Percentiles rank a stretch among this genome's conserved stretches.
Evolutionary conservation across 2,113 vertebrate species (phyloP).

Genomic region (Silurus glanis): DNA sequence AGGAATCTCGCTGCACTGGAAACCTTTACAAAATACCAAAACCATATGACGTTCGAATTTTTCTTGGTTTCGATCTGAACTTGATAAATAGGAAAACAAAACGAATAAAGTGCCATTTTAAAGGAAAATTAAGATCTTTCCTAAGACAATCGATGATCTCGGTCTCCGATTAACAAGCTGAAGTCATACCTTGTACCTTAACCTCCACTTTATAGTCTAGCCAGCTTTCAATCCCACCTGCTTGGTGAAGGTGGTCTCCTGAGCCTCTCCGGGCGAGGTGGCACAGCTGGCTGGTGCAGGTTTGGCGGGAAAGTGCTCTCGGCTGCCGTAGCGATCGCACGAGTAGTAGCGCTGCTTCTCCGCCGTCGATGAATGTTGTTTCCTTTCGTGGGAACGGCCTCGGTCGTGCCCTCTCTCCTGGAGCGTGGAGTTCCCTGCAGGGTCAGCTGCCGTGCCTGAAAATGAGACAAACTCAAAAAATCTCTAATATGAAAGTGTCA

Average conservation of each 20-base stretch:
- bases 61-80: not conserved
- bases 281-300: slow-evolving; percentile 82
- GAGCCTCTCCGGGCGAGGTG: slow-evolving; percentile 78
- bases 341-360: slow-evolving; percentile 97
- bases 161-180: not conserved
- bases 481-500: not conserved
- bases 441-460: slow-evolving; percentile 54
- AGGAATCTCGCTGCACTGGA: not conserved
- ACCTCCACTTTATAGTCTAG: not conserved
- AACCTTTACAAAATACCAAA: not conserved
- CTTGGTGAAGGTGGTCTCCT: slow-evolving; percentile 77
- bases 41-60: not conserved
- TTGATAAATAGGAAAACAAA: not conserved
- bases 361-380: slow-evolving; percentile 83
- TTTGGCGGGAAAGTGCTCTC: slow-evolving; percentile 82
- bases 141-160: not conserved
- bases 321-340: slow-evolving; percentile 89
- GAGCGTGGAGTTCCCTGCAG: slow-evolving; percentile 61
- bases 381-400: slow-evolving; percentile 90
- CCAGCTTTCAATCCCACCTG: slow-evolving; percentile 77
- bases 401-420: slow-evolving; percentile 79
- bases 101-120: not conserved
- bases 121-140: not conserved
- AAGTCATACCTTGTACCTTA: not conserved
- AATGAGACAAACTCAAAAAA: slow-evolving; percentile 11